Evolutionary conservation across 1,140 invertebrate species (phyloP).

Genomic region (Sogatella furcifera): DNA sequence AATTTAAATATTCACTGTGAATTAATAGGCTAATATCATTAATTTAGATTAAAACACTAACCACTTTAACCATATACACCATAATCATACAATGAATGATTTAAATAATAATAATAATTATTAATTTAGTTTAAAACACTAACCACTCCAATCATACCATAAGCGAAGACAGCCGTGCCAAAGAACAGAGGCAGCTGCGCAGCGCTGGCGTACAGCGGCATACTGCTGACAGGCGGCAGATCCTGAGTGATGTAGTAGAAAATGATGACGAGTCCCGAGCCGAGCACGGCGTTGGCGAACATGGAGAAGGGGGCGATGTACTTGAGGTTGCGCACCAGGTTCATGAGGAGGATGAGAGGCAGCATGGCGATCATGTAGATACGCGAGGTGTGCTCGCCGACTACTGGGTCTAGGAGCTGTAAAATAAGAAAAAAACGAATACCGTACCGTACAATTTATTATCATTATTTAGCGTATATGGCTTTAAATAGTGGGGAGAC

Average conservation of each 20-base stretch:
- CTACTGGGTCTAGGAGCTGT: slow-evolving; percentile 54
- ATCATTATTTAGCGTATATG: too few relatives aligned
- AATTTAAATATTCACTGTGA: too few relatives aligned
- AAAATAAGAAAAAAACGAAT: background rate
- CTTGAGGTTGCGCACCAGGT: slow-evolving; percentile 73
- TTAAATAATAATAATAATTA: too few relatives aligned
- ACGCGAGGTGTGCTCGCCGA: slow-evolving; percentile 41
- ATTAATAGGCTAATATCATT: too few relatives aligned
- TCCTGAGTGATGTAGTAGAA: slow-evolving; percentile 50
- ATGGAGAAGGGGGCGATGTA: slow-evolving; percentile 74
- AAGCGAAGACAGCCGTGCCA: slow-evolving; percentile 76
- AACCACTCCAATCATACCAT: slow-evolving; percentile 76
- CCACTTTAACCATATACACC: slow-evolving; percentile 81
- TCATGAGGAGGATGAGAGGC: slow-evolving; percentile 56
- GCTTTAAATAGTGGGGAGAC: too few relatives aligned
- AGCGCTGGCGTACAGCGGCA: slow-evolving; percentile 36
- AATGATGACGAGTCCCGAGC: slow-evolving; percentile 61
- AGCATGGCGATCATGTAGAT: slow-evolving; percentile 62
- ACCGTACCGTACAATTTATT: too few relatives aligned
- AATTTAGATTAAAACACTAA: slow-evolving; percentile 13
- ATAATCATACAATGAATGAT: too few relatives aligned
- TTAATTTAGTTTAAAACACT: slow-evolving; percentile 2
- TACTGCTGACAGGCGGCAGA: slow-evolving; percentile 17
- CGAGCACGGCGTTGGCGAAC: slow-evolving; percentile 68
- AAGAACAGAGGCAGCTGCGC: slow-evolving; percentile 66